A percentile compares a stretch with the other conserved stretches of the same genome.
These are phyloP conservation scores for Sinella curviseta DNA, from an alignment of 1,140 invertebrate genomes.

Conservation along the genomic window DNA sequence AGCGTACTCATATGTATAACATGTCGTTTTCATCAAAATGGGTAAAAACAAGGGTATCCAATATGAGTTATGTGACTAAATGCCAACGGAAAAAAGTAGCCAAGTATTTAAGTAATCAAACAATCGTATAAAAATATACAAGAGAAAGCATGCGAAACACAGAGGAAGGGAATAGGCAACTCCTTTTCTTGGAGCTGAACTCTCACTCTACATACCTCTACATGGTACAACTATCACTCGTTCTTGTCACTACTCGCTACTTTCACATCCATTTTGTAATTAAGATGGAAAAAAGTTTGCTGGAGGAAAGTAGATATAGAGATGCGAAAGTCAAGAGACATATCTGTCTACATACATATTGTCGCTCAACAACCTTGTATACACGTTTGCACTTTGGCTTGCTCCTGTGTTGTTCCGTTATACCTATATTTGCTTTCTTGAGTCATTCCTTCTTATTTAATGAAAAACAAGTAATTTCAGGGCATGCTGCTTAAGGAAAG, in stretches of 20 bases:
- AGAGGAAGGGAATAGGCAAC: background rate
- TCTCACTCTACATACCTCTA: background rate
- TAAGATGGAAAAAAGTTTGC: background rate
- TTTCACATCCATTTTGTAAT: background rate
- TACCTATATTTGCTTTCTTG: background rate
- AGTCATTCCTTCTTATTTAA: constrained; percentile 1
- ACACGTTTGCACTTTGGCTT: too few species aligned
- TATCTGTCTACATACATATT: background rate
- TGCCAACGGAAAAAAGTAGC: too few species aligned
- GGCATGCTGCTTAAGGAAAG: background rate
- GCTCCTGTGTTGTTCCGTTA: background rate
- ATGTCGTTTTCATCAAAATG: too few species aligned
- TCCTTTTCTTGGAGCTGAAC: background rate
- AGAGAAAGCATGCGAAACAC: background rate
- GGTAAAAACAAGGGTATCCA: too few species aligned
- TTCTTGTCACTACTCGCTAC: too few species aligned
- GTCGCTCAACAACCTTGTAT: too few species aligned
- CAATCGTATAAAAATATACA: background rate
- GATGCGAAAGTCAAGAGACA: background rate
- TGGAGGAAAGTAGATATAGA: background rate
- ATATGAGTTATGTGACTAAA: too few species aligned
- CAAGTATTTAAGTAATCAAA: background rate
- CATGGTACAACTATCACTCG: too few species aligned
- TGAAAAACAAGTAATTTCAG: constrained; percentile 3
- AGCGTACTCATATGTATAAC: too few species aligned